Percentiles rank a stretch among this genome's conserved stretches.
phyloP scores from a whole-genome alignment of 2,888 invertebrate genomes.

The Phorcus lineatus region DNA sequence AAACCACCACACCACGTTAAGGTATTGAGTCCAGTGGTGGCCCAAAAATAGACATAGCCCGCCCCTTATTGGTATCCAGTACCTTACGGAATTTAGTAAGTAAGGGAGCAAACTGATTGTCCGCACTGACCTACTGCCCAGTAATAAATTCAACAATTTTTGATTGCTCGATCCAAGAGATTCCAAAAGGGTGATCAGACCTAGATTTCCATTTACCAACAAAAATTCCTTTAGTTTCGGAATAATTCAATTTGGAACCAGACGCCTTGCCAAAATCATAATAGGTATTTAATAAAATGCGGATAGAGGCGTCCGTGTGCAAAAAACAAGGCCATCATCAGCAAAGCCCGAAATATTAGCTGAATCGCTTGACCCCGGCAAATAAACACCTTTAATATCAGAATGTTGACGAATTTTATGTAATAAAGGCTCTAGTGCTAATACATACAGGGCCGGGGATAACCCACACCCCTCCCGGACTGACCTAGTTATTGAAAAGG shows the following conservation, averaged over 20 bases:
- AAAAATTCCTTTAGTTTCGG: conserved; percentile 22
- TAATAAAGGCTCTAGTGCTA: conserved; percentile 27
- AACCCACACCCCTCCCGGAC: conserved; percentile 18
- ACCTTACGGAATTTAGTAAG: neutral
- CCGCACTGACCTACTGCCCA: conserved; percentile 30
- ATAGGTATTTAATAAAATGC: conserved; percentile 6
- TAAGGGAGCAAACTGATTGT: neutral
- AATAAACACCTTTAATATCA: neutral
- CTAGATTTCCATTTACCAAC: conserved; percentile 22
- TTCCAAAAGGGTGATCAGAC: conserved; percentile 29
- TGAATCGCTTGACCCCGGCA: conserved; percentile 13
- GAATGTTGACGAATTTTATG: conserved; percentile 2
- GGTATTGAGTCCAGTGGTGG: no score
- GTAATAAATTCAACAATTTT: conserved; percentile 41
- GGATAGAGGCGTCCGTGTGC: conserved; percentile 10
- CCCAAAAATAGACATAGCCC: conserved; percentile 26
- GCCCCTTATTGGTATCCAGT: neutral
- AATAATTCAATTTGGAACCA: conserved; percentile 25
- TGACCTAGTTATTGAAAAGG: neutral
- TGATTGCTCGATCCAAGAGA: conserved; percentile 37
- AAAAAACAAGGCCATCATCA: conserved; percentile 27
- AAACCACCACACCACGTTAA: no score
- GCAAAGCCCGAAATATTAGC: conserved; percentile 15
- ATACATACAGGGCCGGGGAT: conserved; percentile 23
- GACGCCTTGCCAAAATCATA: conserved; percentile 24